Evolutionary conservation across 2,797 vertebrate species (phyloP).

Genomic region (Phalanger gymnotis): DNA sequence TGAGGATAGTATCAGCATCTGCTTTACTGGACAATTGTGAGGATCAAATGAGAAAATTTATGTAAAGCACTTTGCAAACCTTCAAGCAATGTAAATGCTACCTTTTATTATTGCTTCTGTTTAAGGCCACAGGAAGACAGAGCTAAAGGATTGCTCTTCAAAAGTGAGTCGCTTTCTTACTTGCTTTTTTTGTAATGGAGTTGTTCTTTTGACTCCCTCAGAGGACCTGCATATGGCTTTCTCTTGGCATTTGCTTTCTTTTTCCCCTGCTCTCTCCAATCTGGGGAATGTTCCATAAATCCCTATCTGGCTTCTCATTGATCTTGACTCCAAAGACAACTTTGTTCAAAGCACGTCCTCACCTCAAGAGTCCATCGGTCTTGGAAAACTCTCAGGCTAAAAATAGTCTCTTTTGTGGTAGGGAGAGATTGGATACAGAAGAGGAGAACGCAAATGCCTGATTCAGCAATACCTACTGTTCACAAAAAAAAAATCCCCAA

Average conservation of each 20-base stretch:
- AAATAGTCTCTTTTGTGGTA: conserved; percentile 8
- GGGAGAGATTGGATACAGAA: not conserved
- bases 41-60: not conserved
- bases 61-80: not conserved
- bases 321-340: not conserved
- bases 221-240: conserved; percentile 62
- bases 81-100: not conserved
- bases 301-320: not conserved
- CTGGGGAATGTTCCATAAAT: conserved; percentile 53
- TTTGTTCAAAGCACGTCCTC: conserved; percentile 41
- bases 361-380: not conserved
- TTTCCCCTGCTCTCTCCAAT: conserved; percentile 72
- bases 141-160: not conserved
- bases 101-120: not conserved
- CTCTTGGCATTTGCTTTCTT: conserved; percentile 58
- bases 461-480: conserved; percentile 4
- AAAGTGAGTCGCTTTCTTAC: not conserved
- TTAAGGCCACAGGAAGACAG: not conserved
- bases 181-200: not conserved
- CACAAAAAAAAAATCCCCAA: not conserved
- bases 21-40: not conserved
- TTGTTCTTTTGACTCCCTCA: not conserved
- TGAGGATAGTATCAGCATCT: not conserved
- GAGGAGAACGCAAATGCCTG: conserved; percentile 7
- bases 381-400: conserved; percentile 22